A percentile compares a stretch with the other conserved stretches of the same genome.
phyloP scores from a whole-genome alignment of 2,113 vertebrate genomes.

The Labeo catla region DNA sequence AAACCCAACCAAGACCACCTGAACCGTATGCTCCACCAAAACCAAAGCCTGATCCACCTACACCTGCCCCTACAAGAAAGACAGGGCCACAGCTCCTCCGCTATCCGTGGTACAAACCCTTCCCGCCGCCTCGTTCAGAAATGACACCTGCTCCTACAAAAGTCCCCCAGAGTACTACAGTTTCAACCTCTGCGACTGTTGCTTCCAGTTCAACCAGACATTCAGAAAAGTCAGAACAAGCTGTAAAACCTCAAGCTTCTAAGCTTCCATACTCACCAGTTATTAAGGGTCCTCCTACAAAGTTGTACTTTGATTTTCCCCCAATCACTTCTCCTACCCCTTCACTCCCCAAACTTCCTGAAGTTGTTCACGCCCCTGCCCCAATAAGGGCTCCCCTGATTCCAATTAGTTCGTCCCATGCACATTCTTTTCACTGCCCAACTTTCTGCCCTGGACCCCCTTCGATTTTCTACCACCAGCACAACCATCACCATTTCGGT shows the following conservation, averaged over 20 bases:
- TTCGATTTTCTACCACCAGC: slow-evolving; percentile 68
- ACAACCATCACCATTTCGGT: slow-evolving; percentile 62
- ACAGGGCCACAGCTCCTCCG: background rate
- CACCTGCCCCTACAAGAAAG: background rate
- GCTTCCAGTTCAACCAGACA: background rate
- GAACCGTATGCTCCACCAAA: background rate
- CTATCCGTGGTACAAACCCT: background rate
- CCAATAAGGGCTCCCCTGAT: background rate
- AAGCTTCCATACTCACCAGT: background rate
- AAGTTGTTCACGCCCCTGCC: background rate
- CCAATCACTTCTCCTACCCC: background rate
- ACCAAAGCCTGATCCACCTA: background rate
- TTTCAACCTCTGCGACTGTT: background rate
- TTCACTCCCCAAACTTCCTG: background rate
- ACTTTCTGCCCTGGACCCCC: slow-evolving; percentile 64
- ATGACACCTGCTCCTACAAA: background rate
- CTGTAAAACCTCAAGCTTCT: background rate
- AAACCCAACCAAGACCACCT: background rate
- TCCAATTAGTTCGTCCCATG: background rate
- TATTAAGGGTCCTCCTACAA: background rate
- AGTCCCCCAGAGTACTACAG: background rate
- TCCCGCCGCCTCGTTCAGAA: background rate
- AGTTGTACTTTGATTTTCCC: rapidly evolving
- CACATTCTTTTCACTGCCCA: slow-evolving; percentile 48
- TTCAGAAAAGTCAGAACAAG: background rate